Evolutionary conservation across 2,888 invertebrate genomes (phyloP).

Genomic region (Harmothoe impar): DNA sequence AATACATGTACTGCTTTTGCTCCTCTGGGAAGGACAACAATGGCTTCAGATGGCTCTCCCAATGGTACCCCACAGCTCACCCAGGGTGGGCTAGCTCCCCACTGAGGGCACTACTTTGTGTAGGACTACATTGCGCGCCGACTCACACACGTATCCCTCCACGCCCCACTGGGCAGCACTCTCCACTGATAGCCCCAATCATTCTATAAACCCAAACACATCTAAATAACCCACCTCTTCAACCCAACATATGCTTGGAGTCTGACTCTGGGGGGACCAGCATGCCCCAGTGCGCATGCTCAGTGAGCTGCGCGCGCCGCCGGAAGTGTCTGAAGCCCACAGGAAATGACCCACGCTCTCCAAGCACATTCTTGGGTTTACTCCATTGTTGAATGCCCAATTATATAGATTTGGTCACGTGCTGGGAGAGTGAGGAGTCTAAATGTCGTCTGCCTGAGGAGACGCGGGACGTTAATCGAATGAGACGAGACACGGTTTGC

Average conservation of each 20-base stretch:
- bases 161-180: neutral
- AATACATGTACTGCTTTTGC: neutral
- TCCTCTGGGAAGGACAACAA: neutral
- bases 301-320: slow-evolving; percentile 12
- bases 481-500: neutral
- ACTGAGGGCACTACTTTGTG: too few relatives aligned
- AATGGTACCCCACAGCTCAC: neutral
- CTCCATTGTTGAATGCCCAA: neutral
- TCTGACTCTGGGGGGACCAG: neutral
- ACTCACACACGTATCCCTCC: slow-evolving; percentile 9
- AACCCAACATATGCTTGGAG: neutral
- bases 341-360: neutral
- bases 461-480: neutral
- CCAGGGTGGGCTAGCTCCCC: neutral
- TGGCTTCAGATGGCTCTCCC: neutral
- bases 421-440: neutral
- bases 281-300: slow-evolving; percentile 10
- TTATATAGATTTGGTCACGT: neutral
- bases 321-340: neutral
- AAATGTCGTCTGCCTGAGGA: neutral
- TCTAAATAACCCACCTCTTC: neutral
- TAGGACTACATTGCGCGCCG: slow-evolving; percentile 10
- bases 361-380: neutral
- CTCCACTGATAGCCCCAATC: neutral
- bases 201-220: neutral